phyloP scores from a whole-genome alignment of 2,113 vertebrate genomes.

The Aegotheles bennettii region DNA sequence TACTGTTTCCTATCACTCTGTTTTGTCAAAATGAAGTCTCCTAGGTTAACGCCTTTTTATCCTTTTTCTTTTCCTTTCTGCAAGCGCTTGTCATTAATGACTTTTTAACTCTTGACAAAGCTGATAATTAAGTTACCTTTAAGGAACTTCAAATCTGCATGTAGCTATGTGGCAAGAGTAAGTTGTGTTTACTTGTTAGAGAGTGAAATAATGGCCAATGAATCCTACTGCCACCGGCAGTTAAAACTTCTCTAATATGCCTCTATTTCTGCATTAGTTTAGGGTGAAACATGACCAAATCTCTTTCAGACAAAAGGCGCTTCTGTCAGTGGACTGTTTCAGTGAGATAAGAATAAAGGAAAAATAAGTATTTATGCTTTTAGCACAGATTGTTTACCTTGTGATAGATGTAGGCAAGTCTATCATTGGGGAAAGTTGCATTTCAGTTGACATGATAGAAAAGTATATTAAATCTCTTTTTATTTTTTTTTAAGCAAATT shows the following conservation, averaged over 20 bases:
- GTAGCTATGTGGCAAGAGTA: constrained; percentile 45
- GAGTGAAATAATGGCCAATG: constrained; percentile 36
- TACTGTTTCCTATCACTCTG: constrained; percentile 4
- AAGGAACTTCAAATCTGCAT: constrained; percentile 26
- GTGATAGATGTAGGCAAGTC: constrained; percentile 55
- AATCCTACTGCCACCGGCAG: constrained; percentile 11
- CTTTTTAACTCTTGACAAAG: constrained; percentile 23
- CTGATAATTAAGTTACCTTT: constrained; percentile 40
- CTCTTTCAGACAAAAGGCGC: constrained; percentile 48
- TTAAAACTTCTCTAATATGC: neutral
- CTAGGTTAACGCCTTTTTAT: neutral
- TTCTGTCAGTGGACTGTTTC: constrained; percentile 64
- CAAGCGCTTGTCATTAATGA: constrained; percentile 27
- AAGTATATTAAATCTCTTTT: constrained; percentile 33
- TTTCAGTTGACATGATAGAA: constrained; percentile 54
- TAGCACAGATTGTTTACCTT: constrained; percentile 52
- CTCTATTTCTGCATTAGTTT: constrained; percentile 39
- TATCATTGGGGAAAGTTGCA: constrained; percentile 40
- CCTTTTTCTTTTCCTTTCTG: neutral
- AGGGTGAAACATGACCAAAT: constrained; percentile 26
- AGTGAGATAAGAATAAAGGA: constrained; percentile 72
- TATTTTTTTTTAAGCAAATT: neutral
- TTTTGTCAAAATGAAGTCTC: constrained; percentile 25
- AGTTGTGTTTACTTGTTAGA: constrained; percentile 47
- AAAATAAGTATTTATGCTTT: constrained; percentile 68